These are phyloP conservation scores for Alcedo atthis DNA, from an alignment of 2,797 vertebrate species.

Conservation along the genomic window DNA sequence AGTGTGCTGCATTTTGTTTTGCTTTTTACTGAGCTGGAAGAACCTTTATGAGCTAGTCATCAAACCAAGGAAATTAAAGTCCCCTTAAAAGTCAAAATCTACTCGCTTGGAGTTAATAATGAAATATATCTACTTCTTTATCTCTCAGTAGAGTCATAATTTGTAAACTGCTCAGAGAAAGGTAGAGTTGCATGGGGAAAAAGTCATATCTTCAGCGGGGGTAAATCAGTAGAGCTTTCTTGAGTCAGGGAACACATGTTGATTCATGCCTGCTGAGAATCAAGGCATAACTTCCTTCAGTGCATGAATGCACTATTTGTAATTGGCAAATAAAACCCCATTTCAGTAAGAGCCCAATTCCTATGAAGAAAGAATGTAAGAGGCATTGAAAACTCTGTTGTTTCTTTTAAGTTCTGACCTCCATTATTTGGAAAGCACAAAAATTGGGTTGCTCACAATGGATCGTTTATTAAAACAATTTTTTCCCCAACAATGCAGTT, in stretches of 20 bases:
- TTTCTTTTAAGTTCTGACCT: not conserved
- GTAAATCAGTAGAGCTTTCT: not conserved
- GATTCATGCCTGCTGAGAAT: not conserved
- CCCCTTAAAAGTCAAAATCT: not conserved
- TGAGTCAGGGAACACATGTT: not conserved
- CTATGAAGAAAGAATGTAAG: not conserved
- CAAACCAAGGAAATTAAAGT: not conserved
- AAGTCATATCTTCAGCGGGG: not conserved
- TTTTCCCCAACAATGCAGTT: not conserved
- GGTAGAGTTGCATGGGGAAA: not conserved
- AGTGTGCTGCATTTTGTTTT: not conserved
- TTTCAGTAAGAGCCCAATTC: not conserved
- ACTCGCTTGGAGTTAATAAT: not conserved
- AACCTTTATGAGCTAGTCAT: not conserved
- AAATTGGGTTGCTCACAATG: not conserved
- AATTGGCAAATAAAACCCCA: not conserved
- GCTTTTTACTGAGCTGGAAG: not conserved
- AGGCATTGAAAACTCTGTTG: not conserved
- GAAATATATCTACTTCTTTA: not conserved
- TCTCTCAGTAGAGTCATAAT: not conserved
- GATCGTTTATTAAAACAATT: not conserved
- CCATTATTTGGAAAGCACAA: not conserved
- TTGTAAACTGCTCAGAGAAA: not conserved
- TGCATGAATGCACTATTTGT: slow-evolving; percentile 5
- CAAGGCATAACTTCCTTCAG: not conserved